Percentiles rank a stretch among this genome's conserved stretches.
These are phyloP conservation scores for Coptodon rendalli DNA, from an alignment of 2,113 vertebrate genomes.

Conservation along the genomic window DNA sequence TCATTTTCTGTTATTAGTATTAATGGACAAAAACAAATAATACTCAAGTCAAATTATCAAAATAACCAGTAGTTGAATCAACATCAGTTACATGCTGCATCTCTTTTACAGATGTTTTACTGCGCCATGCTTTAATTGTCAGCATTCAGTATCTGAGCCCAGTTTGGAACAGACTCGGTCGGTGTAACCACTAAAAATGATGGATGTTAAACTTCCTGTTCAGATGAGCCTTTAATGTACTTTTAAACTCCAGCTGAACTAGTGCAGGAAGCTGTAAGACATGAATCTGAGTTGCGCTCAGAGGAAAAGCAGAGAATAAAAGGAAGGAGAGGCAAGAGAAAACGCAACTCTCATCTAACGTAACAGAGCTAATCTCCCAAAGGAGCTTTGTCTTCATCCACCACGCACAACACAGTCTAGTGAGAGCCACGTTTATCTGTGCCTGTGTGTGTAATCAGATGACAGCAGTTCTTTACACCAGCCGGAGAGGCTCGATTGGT, in stretches of 20 bases:
- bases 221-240: background rate
- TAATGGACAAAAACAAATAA: background rate
- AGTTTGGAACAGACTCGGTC: background rate
- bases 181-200: background rate
- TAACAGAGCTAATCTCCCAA: background rate
- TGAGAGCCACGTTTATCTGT: background rate
- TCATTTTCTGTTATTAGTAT: background rate
- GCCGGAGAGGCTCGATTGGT: background rate
- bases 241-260: background rate
- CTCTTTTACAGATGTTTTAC: background rate
- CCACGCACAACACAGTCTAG: background rate
- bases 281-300: background rate
- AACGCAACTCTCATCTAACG: background rate
- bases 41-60: background rate
- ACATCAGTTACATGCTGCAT: background rate
- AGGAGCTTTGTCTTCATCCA: background rate
- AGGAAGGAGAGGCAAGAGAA: background rate
- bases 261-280: background rate
- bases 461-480: background rate
- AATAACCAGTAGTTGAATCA: background rate
- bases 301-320: background rate
- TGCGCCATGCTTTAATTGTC: background rate
- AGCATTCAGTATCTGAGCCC: background rate
- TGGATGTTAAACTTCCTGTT: background rate
- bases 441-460: background rate